phyloP scores from a whole-genome alignment of 2,797 vertebrate species.

The Vultur gryphus region DNA sequence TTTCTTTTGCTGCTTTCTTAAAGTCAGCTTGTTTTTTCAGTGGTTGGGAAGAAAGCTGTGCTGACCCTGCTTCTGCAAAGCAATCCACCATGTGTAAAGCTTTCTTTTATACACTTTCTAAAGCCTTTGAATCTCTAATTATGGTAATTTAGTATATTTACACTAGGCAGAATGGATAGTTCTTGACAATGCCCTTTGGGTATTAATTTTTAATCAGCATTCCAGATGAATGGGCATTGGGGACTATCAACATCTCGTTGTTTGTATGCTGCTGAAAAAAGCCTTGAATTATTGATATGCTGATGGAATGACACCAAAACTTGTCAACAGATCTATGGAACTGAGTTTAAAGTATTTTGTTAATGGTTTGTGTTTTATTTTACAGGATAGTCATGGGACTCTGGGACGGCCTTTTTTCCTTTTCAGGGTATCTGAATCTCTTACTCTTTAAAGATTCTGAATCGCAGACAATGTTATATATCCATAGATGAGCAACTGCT shows the following conservation, averaged over 20 bases:
- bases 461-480: neutral
- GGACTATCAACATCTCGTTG: neutral
- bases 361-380: conserved; percentile 63
- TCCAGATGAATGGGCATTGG: neutral
- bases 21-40: neutral
- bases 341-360: neutral
- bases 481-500: neutral
- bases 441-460: neutral
- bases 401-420: conserved; percentile 73
- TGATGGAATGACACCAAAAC: neutral
- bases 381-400: conserved; percentile 61
- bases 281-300: neutral
- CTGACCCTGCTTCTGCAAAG: neutral
- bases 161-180: neutral
- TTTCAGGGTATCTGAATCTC: conserved; percentile 71
- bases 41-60: neutral
- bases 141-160: neutral
- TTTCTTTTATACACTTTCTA: neutral
- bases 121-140: neutral
- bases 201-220: neutral
- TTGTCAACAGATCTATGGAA: neutral
- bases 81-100: neutral
- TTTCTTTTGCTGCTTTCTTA: neutral
- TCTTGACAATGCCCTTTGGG: neutral
- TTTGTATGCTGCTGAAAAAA: neutral